Evolutionary conservation across 1,140 invertebrate species (phyloP), one percentile per base, ranked within the genome.

Genomic region (Heterodera schachtii): DNA sequence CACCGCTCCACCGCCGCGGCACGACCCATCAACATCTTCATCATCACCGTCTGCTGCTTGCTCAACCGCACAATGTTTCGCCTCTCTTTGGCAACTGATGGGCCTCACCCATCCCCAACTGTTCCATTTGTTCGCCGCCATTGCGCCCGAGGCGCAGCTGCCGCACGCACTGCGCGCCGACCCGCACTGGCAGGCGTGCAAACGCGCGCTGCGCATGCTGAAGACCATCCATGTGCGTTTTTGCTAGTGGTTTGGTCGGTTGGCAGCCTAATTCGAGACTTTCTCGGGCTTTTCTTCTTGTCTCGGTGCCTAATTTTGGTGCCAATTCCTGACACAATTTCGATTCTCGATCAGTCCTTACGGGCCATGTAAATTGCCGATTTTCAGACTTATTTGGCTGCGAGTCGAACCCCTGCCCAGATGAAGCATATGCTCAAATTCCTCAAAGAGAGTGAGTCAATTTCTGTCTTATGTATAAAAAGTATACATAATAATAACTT

Each of bases 331-430:
- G 31, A 31, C 31, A 31, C 31, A 31, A 31, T 31, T 31, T 31
- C 31, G 31, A 31, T 31, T 31, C 31, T 31, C 31, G 31, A 31
- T 31, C 31, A 31, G 31, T 0, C 31, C 1, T 31, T 31, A 31
- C n/a, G 31, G 31, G 31, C 31, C 31, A 31, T 31, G 0, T 1
- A 31, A 31, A 31, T 31, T 31, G 31, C 31, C 31, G 1, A 31
- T 31, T 64, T 83, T 76, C 57, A 84, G 83, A 85, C 79, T 19
- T 84, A 84, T 82, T 81, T 84, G 49, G 60, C 31, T 41, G 83
- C 83, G 13, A 73, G 70, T 46, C 75, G 79, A 69, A 84, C 67
- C 6, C 44, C 46, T 9, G 19, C 21, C 5, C 21, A 52, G 43
- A 47, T 82, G n/a, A 82, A 49, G 41, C 52, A 83, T 82, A 81